Base-by-base conservation (phyloP, 2,888 invertebrate species). In the Bugulina stolonifera region DNA sequence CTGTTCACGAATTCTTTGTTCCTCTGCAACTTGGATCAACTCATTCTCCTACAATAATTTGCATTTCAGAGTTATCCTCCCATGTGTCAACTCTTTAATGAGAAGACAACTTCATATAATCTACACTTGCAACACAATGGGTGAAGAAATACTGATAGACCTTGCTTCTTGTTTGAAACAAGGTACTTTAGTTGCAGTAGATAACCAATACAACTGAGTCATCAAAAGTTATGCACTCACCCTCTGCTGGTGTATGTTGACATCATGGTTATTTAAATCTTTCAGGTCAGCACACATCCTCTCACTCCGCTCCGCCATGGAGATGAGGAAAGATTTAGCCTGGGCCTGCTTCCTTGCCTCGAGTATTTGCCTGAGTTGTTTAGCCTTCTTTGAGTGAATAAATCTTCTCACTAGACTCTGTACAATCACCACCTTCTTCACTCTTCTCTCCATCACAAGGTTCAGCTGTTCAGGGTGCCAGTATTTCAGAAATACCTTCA, bases 401-500 rank as follows among this genome's bases (percentile, higher is more conserved):
- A 74, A 77, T n/a, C 77, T 76, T 22, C 80, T 77, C 18, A 78
- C 75, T 1, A 69, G 70, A n/a, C 75, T 77, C 73, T 80, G 80
- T n/a, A 78, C 74, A 2, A 69, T 73, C 14, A 78, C 72, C 5
- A 81, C 74, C n/a, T 75, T 69, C 23, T 69, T 35, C 1, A 76
- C 32, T 22, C 75, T 58, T 25, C 72, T 72, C 71, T 79, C 79
- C 55, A 80, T 35, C n/a, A 72, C 57, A 2, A 76, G 70, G 64
- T 80, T 78, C 35, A 82, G 75, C 64, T 77, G 75, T 71, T 82
- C 81, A 54, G 75, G 73, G 64, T 82, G 81, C 78, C 77, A 80
- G 75, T 80, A 79, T 71, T 79, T 79, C 3, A 82, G 75, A 73
- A 82, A 81, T 3, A 82, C 79, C 82, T 81, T 73, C 18, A 74